Percentiles rank a stretch among this genome's conserved stretches.
Conservation (phyloP, 2,797 vertebrate genomes). For the Vultur gryphus region DNA sequence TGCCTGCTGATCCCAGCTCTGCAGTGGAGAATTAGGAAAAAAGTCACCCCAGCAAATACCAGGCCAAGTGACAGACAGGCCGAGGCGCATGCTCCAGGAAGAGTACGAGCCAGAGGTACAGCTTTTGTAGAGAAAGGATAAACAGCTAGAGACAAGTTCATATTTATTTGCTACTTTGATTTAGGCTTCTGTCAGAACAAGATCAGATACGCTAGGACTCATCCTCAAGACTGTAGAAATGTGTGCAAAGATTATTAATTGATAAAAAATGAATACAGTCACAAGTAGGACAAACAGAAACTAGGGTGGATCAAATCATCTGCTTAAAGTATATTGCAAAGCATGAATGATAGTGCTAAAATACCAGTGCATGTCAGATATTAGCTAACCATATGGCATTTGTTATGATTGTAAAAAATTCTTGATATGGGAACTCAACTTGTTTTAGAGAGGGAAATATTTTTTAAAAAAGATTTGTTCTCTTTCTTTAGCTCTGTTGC, state of each 20-base stretch:
- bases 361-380: neutral
- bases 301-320: neutral
- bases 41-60: neutral
- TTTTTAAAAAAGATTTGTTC: neutral
- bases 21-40: neutral
- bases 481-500: neutral
- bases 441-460: neutral
- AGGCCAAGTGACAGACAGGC: neutral
- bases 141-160: neutral
- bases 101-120: neutral
- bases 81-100: rapidly evolving
- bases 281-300: neutral
- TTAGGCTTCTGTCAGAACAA: neutral
- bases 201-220: neutral
- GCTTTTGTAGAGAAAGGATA: neutral
- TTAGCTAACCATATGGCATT: neutral
- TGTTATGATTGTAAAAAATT: neutral
- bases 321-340: neutral
- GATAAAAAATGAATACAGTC: neutral
- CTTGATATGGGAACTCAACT: neutral
- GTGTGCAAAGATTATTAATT: neutral
- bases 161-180: neutral
- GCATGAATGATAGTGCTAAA: neutral
- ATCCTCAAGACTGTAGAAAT: neutral
- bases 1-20: neutral